phyloP scores from a whole-genome alignment of 2,888 invertebrate species.

The Torymus aiolomorphi region DNA sequence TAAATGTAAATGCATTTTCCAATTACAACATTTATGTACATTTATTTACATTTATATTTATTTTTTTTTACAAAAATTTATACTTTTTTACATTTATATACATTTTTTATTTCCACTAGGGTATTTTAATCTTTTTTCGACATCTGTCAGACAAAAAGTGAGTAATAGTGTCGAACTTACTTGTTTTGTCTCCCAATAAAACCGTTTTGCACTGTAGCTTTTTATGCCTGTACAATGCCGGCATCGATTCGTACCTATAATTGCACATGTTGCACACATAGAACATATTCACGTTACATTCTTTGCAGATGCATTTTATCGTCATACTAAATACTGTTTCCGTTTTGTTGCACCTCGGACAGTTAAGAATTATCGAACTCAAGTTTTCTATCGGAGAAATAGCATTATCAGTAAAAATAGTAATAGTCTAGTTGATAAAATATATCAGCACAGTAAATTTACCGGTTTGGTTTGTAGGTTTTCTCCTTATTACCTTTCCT shows the following conservation, averaged over 20 bases:
- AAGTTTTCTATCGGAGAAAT: constrained; percentile 23
- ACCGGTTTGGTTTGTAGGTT: no score
- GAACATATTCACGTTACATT: constrained; percentile 46
- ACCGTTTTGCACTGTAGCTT: constrained; percentile 56
- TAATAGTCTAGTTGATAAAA: not conserved
- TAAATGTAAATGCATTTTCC: no score
- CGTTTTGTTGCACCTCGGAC: constrained; percentile 48
- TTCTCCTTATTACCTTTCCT: no score
- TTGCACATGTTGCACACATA: constrained; percentile 45
- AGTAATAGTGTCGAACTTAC: not conserved
- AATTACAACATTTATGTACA: no score
- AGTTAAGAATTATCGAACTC: constrained; percentile 46
- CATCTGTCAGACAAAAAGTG: no score
- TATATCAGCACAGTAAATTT: no score
- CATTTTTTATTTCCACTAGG: no score
- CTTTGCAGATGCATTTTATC: constrained; percentile 32
- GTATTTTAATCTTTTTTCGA: no score
- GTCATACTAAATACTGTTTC: constrained; percentile 43
- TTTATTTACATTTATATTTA: no score
- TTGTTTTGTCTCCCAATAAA: not conserved
- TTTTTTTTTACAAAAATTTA: no score
- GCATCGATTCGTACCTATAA: constrained; percentile 45
- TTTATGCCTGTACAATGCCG: constrained; percentile 60
- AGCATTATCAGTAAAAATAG: not conserved
- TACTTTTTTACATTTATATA: no score